Base-by-base conservation (phyloP, 2,888 invertebrate species). In the Drosophila mimetica region DNA sequence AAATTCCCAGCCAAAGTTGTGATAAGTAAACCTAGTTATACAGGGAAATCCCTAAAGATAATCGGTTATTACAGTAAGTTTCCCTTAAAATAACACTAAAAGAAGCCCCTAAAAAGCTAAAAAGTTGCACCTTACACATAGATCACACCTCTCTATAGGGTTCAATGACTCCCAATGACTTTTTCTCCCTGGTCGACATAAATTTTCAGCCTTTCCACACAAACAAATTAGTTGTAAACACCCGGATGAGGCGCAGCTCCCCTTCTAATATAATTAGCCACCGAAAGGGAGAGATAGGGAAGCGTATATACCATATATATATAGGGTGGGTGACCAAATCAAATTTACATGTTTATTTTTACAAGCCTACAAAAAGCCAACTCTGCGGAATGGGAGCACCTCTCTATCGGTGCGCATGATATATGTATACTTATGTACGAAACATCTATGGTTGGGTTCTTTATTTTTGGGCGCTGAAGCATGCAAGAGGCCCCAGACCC, bases 401-500 rank as follows among this genome's bases (percentile, higher is more conserved):
- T 67, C 67, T 67, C 58, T 58, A 58, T 58, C 66, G 46, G 22
- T 61, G 60, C 58, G 37, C 58, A 32, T 20, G 32, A 48, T 58
- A 28, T 36, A 51, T 47, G 28, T 13, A 25, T 36, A 22, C 11
- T 8, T 52, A 50, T 28, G 9, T 37, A 22, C 28, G 32, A 60
- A 28, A 36, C 8, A 18, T 61, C 46, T 42, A 46, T 37, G 34
- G 58, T 52, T 65, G 32, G 20, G 34, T 61, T 64, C 72, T 28
- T 51, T 50, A 76, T 75, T 76, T 66, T 76, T 66, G 76, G 44
- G 74, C 86, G 75, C 66, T 78, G 86, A 87, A 78, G 88, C 89
- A 81, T 64, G 52, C 63, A 14, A 81, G 75, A 77, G 89, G 89
- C 89, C 89, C 85, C 89, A n/a, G n/a, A n/a, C n/a, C n/a, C n/a